Evolutionary conservation across 1,140 invertebrate genomes (phyloP), one percentile per base, ranked within the genome.

Genomic region (Diprion similis): DNA sequence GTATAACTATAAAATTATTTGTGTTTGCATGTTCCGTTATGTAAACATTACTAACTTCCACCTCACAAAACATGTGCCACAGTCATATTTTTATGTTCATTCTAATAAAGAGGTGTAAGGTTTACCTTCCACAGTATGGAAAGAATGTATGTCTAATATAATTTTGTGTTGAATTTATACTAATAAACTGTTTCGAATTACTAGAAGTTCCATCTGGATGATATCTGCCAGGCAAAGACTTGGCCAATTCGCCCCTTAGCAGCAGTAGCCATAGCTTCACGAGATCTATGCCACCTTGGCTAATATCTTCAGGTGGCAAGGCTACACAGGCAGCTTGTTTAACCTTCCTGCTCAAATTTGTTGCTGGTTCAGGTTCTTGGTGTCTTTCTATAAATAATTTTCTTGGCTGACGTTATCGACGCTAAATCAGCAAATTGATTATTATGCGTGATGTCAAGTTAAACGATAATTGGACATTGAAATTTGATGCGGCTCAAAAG

Each of bases 131-230:
- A 37, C 24, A 37, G 24, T 37, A 37, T 37, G 1, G 24, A 37
- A 37, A 37, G 24, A 37, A 37, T 37, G 6, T 37, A 37, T 37
- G 24, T 37, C 2, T 37, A 37, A 37, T 37, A 6, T 37, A 6
- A 37, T 37, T 37, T 37, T 37, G 24, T 37, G 24, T 37, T 37
- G 2, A 37, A 37, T 37, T 37, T 37, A 37, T 37, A 17, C 11
- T 59, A 11, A 59, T 59, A 59, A 59, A 59, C n/a, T 59, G 51
- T 59, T 59, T 13, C n/a, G 51, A 59, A 15, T 59, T 59, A 59
- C 51, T 59, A 59, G 51, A 15, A 59, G n/a, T 59, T 59, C 51
- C 51, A 59, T 59, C 51, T 59, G 51, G 51, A 59, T 59, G 51
- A 59, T 59, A 15, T 59, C 51, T 59, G 51, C 51, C 51, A 59